Conservation (phyloP, 2,888 invertebrate species). For the Antitype chi region DNA sequence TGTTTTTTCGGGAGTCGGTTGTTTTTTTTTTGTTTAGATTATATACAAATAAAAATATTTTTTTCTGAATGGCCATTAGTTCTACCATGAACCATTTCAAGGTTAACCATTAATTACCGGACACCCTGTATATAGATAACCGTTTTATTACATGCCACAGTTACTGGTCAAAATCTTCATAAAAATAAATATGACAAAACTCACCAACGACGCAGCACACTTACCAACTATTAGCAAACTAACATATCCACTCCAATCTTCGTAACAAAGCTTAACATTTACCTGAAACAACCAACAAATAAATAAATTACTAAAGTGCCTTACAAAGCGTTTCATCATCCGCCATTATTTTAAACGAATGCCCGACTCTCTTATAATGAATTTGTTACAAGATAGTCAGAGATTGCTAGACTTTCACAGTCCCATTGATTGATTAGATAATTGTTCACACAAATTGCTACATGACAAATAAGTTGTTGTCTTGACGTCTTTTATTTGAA, state of each 20-base stretch:
- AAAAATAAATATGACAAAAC: neutral
- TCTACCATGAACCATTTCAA: no score
- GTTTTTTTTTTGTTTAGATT: no score
- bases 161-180: neutral
- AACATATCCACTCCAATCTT: neutral
- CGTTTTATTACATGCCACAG: neutral
- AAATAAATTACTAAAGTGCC: constrained; percentile 31
- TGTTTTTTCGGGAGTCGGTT: no score
- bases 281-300: constrained; percentile 59
- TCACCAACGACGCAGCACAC: neutral
- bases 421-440: constrained; percentile 53
- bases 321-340: constrained; percentile 36
- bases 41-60: no score
- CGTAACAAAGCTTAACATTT: constrained; percentile 33
- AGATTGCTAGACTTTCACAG: constrained; percentile 56
- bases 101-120: no score
- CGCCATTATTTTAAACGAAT: constrained; percentile 27
- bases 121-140: no score
- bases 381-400: constrained; percentile 42
- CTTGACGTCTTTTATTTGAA: neutral
- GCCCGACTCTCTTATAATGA: constrained; percentile 25
- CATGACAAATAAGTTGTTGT: constrained; percentile 32
- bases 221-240: constrained; percentile 17
- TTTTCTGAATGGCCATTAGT: no score
- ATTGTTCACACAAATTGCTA: constrained; percentile 38